Evolutionary conservation across 2,888 invertebrate genomes (phyloP), one percentile per base, ranked within the genome.

Genomic region (Hermaeophaga mercurialis): DNA sequence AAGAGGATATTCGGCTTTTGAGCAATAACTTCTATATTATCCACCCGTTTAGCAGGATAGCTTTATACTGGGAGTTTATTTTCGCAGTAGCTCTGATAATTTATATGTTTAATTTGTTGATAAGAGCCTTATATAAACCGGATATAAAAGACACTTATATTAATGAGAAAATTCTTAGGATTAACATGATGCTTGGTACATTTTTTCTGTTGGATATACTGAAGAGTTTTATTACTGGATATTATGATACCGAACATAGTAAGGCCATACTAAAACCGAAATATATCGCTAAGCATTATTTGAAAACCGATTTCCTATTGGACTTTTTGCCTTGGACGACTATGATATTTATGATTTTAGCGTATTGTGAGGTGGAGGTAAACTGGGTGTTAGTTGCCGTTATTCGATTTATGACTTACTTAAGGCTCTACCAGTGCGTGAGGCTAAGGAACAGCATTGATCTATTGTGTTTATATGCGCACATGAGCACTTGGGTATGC

Each of bases 11-110:
- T 14, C 52, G 63, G 52, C 65, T 67, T 41, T 43, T 68, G 15
- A 17, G 56, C 15, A 48, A 63, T 28, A 61, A 59, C 34, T 58
- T 56, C 34, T 52, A 55, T 15, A 65, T 64, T 19, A 61, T 67
- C 1, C 68, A 68, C 43, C 68, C 68, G 0, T 68, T 65, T 24
- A 68, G 68, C 33, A 57, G 50, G 31, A 50, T 60, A 7, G 3
- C 43, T n/a, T 15, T 48, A 3, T 54, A 54, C 26, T 58, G 54
- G 54, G 50, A 45, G 17, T 46, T 54, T 28, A 4, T 12, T 6
- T 14, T 33, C 12, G 14, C 5, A 5, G 3, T 12, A 14, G 33
- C 14, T 33, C 28, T 31, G 61, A 22, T 59, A 3, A n/a, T 3
- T 17, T 39, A 19, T 14, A 56, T 39, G 26, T 26, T 8, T 12